Base-by-base conservation (phyloP, 2,113 vertebrate species). In the Elephas maximus region DNA sequence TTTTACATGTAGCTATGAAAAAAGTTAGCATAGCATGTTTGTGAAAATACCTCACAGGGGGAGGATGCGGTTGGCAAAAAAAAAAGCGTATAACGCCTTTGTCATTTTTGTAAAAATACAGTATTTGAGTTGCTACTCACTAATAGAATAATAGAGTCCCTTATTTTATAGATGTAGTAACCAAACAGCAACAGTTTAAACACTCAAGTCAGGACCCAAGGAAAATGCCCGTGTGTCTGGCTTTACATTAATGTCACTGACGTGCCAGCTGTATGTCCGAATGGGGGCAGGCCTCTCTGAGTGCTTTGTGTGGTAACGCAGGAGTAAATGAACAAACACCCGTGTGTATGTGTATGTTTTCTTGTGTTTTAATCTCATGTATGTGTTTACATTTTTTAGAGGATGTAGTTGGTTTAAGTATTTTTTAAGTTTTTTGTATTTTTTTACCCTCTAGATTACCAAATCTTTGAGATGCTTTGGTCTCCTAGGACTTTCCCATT, bases 251-350 rank as follows among this genome's bases (percentile, higher is more conserved):
- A 20, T 2, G 4, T 33, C 23, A 30, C 51, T 48, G 20, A 57
- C 18, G 1, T 26, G 9, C 37, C 26, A 7, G 18, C 79, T 74
- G 0, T 24, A 0, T n/a, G 8, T 37, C 60, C 20, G 5, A 2
- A 6, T 41, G 3, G 60, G 60, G 53, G 15, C 53, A 67, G 24
- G 18, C 26, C 17, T 96, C 3, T 51, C 37, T 18, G 28, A 51
- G 5, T 48, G 0, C 65, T 69, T 18, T 8, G 30, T 78, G 20
- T 77, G 65, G 10, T 67, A 6, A 11, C 26, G 5, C 0, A 4
- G 7, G 33, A 5, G 21, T 30, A 21, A 14, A 11, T 60, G 67
- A 87, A 26, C 14, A 24, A n/a, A 23, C 12, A 1, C 15, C 15
- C 28, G 65, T 67, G 17, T 48, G 2, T 41, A 48, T 63, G 24